A percentile compares a stretch with the other conserved stretches of the same genome.
Evolutionary conservation across 2,113 vertebrate genomes (phyloP).

Genomic region (Sarotherodon lohbergeri): DNA sequence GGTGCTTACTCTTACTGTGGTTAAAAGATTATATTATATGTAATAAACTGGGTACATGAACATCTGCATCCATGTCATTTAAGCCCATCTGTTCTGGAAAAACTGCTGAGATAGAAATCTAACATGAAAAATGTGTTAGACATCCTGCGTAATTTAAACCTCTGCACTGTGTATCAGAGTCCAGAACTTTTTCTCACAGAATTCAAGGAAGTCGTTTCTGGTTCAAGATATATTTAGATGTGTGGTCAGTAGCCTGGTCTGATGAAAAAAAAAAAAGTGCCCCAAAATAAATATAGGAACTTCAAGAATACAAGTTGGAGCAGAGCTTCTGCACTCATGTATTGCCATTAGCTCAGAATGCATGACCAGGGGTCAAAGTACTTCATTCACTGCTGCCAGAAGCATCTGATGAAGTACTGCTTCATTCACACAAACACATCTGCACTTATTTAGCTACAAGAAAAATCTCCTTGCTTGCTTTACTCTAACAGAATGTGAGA

Average conservation of each 20-base stretch:
- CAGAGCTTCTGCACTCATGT: background rate
- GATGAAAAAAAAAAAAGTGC: background rate
- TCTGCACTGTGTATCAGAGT: background rate
- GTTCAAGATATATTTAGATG: slow-evolving; percentile 13
- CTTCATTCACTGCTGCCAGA: background rate
- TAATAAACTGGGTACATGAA: background rate
- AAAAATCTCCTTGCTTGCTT: background rate
- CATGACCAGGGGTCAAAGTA: background rate
- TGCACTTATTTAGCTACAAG: background rate
- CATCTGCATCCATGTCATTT: background rate
- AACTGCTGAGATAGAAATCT: background rate
- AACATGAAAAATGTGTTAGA: background rate
- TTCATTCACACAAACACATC: background rate
- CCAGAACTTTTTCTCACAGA: background rate
- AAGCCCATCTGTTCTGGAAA: background rate
- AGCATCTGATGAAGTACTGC: background rate
- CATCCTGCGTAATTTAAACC: background rate
- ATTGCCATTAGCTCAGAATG: background rate
- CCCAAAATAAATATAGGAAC: background rate
- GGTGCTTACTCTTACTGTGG: too few species aligned
- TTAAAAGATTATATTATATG: background rate
- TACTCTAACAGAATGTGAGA: background rate
- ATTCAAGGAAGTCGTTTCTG: background rate
- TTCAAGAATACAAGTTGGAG: background rate
- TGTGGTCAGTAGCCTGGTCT: background rate